Evolutionary conservation across 2,113 vertebrate species (phyloP).

Genomic region (Loxodonta africana): DNA sequence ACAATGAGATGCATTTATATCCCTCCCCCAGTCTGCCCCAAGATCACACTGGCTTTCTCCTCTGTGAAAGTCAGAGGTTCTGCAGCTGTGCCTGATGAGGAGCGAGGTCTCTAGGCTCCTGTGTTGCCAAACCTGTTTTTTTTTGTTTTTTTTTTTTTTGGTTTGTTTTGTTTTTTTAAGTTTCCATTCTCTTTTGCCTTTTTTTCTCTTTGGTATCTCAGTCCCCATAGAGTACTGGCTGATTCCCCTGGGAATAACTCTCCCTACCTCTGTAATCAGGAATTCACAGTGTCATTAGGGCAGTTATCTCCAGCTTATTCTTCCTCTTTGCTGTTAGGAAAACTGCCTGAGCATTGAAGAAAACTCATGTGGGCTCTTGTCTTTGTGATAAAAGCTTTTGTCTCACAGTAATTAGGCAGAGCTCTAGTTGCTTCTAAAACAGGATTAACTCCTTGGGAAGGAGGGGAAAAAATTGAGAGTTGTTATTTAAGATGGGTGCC

Average conservation of each 20-base stretch:
- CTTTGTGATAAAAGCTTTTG: conserved; percentile 73
- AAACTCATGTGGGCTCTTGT: conserved; percentile 56
- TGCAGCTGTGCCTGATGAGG: not conserved
- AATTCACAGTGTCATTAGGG: conserved; percentile 75
- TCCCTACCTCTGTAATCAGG: conserved; percentile 61
- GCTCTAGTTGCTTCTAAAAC: conserved; percentile 70
- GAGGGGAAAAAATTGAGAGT: not conserved
- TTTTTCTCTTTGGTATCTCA: conserved; percentile 74
- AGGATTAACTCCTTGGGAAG: conserved; percentile 73
- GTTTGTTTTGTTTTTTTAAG: conserved; percentile 57
- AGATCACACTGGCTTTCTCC: not conserved
- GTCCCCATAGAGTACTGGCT: conserved; percentile 78
- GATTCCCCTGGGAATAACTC: conserved; percentile 74
- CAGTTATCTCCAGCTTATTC: conserved; percentile 52
- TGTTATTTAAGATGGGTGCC: conserved; percentile 72
- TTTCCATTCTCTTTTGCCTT: conserved; percentile 76
- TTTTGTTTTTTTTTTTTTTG: conserved; percentile 66
- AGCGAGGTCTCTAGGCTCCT: not conserved
- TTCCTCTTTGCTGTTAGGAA: conserved; percentile 83
- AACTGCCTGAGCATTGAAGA: conserved; percentile 61
- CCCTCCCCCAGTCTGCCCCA: not conserved
- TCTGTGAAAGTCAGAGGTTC: conserved; percentile 30
- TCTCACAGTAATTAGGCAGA: conserved; percentile 74
- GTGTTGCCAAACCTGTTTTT: conserved; percentile 57
- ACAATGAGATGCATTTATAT: conserved; percentile 44